Evolutionary conservation across 2,113 vertebrate species (phyloP).

Genomic region (Rafetus swinhoei): DNA sequence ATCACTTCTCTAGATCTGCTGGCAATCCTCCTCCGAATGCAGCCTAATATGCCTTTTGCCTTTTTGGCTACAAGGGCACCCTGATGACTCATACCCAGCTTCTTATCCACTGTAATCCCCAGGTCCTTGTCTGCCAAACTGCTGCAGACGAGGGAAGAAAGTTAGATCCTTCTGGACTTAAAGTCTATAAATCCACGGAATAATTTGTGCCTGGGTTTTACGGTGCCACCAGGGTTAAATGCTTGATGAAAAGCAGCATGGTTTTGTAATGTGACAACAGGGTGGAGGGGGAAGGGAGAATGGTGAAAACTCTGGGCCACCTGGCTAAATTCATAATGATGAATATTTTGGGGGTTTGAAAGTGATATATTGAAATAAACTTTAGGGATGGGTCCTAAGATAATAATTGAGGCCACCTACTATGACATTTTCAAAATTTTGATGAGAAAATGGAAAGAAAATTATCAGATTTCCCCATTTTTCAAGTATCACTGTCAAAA

Average conservation of each 20-base stretch:
- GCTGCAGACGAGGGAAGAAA: background rate
- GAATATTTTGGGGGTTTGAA: background rate
- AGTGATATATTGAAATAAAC: background rate
- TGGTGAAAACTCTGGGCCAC: background rate
- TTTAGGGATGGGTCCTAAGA: background rate
- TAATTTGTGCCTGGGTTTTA: background rate
- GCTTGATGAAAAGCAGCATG: background rate
- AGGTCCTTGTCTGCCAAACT: no score
- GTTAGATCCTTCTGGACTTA: background rate
- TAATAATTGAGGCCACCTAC: background rate
- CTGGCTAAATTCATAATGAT: background rate
- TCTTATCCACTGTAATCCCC: no score
- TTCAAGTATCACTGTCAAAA: background rate
- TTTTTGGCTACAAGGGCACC: no score
- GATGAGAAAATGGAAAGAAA: background rate
- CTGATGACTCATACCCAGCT: no score
- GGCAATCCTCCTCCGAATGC: no score
- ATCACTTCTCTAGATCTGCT: no score
- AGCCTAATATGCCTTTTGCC: no score
- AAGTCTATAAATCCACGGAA: rapidly evolving
- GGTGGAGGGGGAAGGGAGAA: background rate
- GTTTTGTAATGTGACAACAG: background rate
- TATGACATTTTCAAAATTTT: background rate
- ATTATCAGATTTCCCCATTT: background rate
- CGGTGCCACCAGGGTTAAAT: background rate